Evolutionary conservation across 1,140 invertebrate species (phyloP).

Genomic region (Drosophila pseudoobscura): DNA sequence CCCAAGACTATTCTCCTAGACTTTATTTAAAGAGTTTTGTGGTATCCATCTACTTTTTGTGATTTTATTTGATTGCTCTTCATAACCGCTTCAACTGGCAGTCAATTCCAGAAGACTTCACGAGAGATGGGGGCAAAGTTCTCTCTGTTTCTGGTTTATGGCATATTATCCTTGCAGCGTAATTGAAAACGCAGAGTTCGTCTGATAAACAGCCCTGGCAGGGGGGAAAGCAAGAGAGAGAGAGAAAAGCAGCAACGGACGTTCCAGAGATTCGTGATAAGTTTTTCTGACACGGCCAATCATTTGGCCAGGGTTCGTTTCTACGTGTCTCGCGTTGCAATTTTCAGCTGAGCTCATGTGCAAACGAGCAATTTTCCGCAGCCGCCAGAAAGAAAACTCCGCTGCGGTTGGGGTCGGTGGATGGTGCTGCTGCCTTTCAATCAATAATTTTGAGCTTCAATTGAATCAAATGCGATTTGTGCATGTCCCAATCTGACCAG

Average conservation of each 20-base stretch:
- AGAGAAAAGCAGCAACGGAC: slow-evolving; percentile 6
- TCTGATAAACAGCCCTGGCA: slow-evolving; percentile 36
- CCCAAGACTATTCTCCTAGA: too few species aligned
- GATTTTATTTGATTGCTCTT: slow-evolving; percentile 3
- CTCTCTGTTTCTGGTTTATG: slow-evolving; percentile 8
- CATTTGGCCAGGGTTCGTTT: slow-evolving; percentile 51
- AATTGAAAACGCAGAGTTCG: slow-evolving; percentile 65
- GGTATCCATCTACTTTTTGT: neutral
- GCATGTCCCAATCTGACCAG: slow-evolving; percentile 12
- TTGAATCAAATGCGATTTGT: slow-evolving; percentile 74
- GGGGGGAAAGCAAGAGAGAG: too few species aligned
- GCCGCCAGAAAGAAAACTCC: slow-evolving; percentile 26
- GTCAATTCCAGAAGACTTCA: too few species aligned
- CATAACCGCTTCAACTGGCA: neutral
- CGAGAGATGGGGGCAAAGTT: neutral
- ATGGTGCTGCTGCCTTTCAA: slow-evolving; percentile 47
- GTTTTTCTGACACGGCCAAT: slow-evolving; percentile 76
- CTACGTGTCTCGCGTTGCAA: slow-evolving; percentile 77
- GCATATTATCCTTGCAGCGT: slow-evolving; percentile 22
- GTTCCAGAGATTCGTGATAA: slow-evolving; percentile 63
- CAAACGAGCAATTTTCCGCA: slow-evolving; percentile 66
- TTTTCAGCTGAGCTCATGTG: slow-evolving; percentile 79
- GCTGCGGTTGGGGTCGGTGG: neutral
- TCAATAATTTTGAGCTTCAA: slow-evolving; percentile 70
- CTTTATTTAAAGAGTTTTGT: too few species aligned